phyloP scores from a whole-genome alignment of 2,888 invertebrate genomes.

The Drymonia ruficornis region DNA sequence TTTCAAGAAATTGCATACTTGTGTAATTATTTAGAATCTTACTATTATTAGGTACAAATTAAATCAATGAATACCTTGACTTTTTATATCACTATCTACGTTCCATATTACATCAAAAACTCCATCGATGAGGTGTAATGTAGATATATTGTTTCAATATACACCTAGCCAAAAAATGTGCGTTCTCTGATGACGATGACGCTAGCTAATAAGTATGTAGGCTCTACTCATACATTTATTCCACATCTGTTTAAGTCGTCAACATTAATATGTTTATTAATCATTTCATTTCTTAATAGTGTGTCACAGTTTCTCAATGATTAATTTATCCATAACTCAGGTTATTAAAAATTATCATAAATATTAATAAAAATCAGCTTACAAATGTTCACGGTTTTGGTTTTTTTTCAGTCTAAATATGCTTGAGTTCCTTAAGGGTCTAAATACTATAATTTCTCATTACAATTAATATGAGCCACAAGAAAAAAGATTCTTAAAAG shows the following conservation, averaged over 20 bases:
- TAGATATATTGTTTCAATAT: no score
- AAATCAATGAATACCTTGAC: slow-evolving; percentile 7
- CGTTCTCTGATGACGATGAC: neutral
- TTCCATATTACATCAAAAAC: slow-evolving; percentile 2
- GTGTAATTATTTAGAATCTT: slow-evolving; percentile 23
- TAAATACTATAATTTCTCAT: slow-evolving; percentile 23
- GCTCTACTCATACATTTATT: neutral
- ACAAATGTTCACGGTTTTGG: slow-evolving; percentile 22
- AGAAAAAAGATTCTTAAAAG: neutral
- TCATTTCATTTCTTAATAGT: slow-evolving; percentile 1
- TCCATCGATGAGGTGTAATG: no score
- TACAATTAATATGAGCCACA: slow-evolving; percentile 4
- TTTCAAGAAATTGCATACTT: slow-evolving; percentile 34
- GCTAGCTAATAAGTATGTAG: neutral
- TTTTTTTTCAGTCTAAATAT: slow-evolving; percentile 26
- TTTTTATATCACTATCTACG: slow-evolving; percentile 28
- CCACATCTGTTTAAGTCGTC: neutral
- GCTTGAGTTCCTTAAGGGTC: slow-evolving; percentile 31
- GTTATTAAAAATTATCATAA: no score
- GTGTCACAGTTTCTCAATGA: neutral
- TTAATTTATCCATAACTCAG: neutral
- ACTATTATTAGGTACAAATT: slow-evolving; percentile 12
- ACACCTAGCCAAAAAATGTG: neutral
- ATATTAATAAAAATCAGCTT: no score
- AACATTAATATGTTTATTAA: neutral